These are phyloP conservation scores for Drosophila sp. DNA, from an alignment of 1,140 invertebrate genomes.

Conservation along the genomic window DNA sequence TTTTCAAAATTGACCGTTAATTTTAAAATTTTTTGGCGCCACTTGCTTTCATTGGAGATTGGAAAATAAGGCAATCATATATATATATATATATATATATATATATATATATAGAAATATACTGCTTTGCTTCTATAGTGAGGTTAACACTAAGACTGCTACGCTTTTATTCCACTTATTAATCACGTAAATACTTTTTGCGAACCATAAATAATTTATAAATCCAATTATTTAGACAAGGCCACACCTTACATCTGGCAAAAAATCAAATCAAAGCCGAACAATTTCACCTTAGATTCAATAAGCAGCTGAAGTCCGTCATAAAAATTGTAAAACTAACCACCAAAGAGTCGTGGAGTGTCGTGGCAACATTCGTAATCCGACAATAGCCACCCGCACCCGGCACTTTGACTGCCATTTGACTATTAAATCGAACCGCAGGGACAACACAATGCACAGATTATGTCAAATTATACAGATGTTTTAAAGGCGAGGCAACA, in stretches of 20 bases:
- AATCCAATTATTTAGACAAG: slow-evolving; percentile 4
- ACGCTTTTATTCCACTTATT: no score
- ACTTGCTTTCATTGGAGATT: no score
- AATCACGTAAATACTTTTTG: not conserved
- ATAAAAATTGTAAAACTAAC: slow-evolving; percentile 46
- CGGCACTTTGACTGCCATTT: slow-evolving; percentile 39
- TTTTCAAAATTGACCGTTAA: no score
- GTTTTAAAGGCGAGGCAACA: slow-evolving; percentile 53
- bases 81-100: no score
- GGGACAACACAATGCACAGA: slow-evolving; percentile 70
- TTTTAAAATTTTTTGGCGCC: no score
- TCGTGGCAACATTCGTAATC: slow-evolving; percentile 23
- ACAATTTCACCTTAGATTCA: slow-evolving; percentile 47
- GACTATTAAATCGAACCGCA: slow-evolving; percentile 46
- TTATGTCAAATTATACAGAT: slow-evolving; percentile 79
- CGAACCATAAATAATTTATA: not conserved
- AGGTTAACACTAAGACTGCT: no score
- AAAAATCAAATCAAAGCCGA: not conserved
- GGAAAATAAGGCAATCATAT: no score
- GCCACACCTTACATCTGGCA: slow-evolving; percentile 12
- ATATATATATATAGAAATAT: no score
- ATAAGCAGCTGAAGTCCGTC: slow-evolving; percentile 44
- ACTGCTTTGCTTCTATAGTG: no score
- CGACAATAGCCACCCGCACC: slow-evolving; percentile 16
- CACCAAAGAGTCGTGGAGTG: slow-evolving; percentile 2